Conservation (phyloP, 2,888 invertebrate species). For the Drosophila austrosaltans region DNA sequence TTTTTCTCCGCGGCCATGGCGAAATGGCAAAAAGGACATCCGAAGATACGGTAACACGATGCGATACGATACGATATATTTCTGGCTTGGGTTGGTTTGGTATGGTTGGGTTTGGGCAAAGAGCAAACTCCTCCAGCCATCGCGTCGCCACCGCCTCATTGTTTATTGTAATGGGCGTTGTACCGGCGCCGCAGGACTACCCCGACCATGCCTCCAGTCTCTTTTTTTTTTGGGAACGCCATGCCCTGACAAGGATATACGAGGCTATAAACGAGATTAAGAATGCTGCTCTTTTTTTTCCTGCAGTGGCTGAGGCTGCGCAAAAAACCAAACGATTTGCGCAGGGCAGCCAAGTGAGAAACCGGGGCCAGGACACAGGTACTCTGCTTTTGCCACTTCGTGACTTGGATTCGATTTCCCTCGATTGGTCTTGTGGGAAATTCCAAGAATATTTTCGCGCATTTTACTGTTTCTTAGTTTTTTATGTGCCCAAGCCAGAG, state of each 20-base stretch:
- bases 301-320: conserved; percentile 60
- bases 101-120: not conserved
- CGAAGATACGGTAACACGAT: conserved; percentile 63
- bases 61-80: conserved; percentile 46
- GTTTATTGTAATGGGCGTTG: conserved; percentile 77
- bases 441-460: conserved; percentile 57
- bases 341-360: conserved; percentile 54
- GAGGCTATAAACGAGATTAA: conserved; percentile 78
- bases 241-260: conserved; percentile 64
- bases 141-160: conserved; percentile 58
- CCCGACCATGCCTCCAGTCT: conserved; percentile 11
- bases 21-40: conserved; percentile 68
- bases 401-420: conserved; percentile 70
- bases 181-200: conserved; percentile 68
- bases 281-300: conserved; percentile 43
- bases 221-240: conserved; percentile 33
- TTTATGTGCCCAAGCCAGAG: conserved; percentile 22
- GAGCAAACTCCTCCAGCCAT: conserved; percentile 26
- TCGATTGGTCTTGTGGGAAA: conserved; percentile 75
- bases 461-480: conserved; percentile 35
- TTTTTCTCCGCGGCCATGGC: conserved; percentile 55
- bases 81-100: conserved; percentile 25
- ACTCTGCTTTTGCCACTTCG: conserved; percentile 35
- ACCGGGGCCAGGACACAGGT: conserved; percentile 51
- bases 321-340: conserved; percentile 57